phyloP scores from a whole-genome alignment of 2,797 vertebrate species.

The Phyllotis vaccarum region DNA sequence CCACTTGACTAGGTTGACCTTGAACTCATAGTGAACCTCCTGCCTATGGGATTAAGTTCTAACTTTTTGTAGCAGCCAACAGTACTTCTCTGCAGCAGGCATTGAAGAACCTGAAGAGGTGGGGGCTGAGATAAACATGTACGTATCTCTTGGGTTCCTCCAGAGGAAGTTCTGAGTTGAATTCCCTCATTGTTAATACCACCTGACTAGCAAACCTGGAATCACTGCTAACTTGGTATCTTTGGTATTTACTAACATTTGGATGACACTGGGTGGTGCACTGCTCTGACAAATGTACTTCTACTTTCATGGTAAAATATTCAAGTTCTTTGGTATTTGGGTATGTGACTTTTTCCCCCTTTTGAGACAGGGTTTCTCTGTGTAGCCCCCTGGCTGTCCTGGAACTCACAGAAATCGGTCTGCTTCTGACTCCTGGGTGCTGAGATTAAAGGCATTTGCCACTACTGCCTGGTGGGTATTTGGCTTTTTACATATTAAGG shows the following conservation, averaged over 20 bases:
- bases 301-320: background rate
- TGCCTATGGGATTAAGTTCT: background rate
- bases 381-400: too few relatives aligned
- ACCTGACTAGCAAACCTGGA: background rate
- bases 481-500: background rate
- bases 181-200: background rate
- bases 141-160: background rate
- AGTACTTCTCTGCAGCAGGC: background rate
- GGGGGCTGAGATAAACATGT: background rate
- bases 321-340: background rate
- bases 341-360: background rate
- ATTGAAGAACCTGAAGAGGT: background rate
- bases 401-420: too few relatives aligned
- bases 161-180: background rate
- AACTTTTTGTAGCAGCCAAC: constrained; percentile 43
- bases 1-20: background rate
- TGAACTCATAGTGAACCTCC: background rate
- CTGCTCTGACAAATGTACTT: background rate
- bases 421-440: too few relatives aligned
- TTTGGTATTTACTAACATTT: background rate
- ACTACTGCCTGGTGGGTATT: background rate
- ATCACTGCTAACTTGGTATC: background rate
- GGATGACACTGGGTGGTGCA: background rate
- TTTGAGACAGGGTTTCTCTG: too few relatives aligned
- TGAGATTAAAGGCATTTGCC: too few relatives aligned